phyloP scores from a whole-genome alignment of 2,797 vertebrate genomes.

The Petrocephalus sullivani region DNA sequence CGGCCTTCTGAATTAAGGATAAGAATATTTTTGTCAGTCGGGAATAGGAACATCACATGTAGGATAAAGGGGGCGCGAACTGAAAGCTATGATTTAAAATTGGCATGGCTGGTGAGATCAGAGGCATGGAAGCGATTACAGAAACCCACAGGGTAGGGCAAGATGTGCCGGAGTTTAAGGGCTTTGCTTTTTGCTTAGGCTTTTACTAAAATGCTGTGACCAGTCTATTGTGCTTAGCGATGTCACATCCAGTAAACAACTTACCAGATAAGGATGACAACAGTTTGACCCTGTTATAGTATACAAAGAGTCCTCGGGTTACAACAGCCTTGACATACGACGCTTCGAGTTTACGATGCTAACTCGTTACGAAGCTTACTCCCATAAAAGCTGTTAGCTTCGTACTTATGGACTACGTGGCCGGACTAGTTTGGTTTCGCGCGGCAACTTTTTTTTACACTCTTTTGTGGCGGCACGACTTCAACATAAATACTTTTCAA shows the following conservation, averaged over 20 bases:
- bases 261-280: neutral
- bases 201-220: neutral
- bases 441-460: no score
- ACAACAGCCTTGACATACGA: no score
- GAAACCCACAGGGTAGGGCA: neutral
- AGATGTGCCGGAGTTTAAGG: neutral
- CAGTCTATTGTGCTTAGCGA: no score
- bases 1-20: neutral
- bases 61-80: constrained; percentile 34
- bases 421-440: no score
- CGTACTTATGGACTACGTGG: no score
- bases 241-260: neutral
- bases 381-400: no score
- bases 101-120: neutral
- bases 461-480: no score
- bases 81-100: constrained; percentile 5
- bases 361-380: no score
- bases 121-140: neutral
- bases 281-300: neutral
- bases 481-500: no score
- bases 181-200: neutral
- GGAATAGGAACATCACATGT: constrained; percentile 39
- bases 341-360: no score
- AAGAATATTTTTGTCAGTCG: constrained; percentile 40
- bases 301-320: neutral